phyloP scores from a whole-genome alignment of 2,113 vertebrate species.

The Hirundichthys speculiger region DNA sequence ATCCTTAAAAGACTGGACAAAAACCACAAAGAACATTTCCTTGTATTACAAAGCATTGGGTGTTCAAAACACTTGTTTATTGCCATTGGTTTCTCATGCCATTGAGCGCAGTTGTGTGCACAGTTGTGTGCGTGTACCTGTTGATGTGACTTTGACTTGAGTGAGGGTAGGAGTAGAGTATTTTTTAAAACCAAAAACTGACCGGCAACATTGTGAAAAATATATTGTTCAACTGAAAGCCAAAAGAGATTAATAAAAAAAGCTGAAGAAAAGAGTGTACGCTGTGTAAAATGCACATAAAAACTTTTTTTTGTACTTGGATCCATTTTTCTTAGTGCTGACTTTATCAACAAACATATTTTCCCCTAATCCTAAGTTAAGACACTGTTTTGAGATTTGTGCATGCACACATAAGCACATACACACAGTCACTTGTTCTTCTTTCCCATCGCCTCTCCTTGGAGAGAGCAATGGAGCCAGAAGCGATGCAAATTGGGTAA shows the following conservation, averaged over 20 bases:
- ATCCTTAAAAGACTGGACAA: slow-evolving; percentile 30
- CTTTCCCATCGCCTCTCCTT: slow-evolving; percentile 48
- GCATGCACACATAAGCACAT: slow-evolving; percentile 2
- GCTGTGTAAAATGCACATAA: slow-evolving; percentile 32
- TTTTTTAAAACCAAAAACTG: slow-evolving; percentile 38
- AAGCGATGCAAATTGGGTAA: slow-evolving; percentile 80
- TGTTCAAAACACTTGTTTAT: slow-evolving; percentile 31
- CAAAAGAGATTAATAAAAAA: slow-evolving; percentile 17
- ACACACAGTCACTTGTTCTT: slow-evolving; percentile 39
- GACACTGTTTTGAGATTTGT: slow-evolving; percentile 23
- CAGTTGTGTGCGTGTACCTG: neutral
- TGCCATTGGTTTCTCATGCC: slow-evolving; percentile 17
- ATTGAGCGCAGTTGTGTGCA: neutral
- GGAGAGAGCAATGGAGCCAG: slow-evolving; percentile 65
- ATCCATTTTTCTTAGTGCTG: slow-evolving; percentile 16
- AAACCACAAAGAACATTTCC: slow-evolving; percentile 21
- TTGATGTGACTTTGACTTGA: slow-evolving; percentile 15
- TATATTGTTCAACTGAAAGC: slow-evolving; percentile 23
- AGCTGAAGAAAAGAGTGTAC: slow-evolving; percentile 7
- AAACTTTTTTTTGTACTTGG: slow-evolving; percentile 1
- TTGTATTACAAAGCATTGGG: slow-evolving; percentile 24
- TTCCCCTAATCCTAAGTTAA: slow-evolving; percentile 28
- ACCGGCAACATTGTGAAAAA: slow-evolving; percentile 21
- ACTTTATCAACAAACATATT: slow-evolving; percentile 39
- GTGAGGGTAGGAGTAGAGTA: slow-evolving; percentile 1